A percentile compares a stretch with the other conserved stretches of the same genome.
These are phyloP conservation scores for Brachypalpus laphriformis DNA, from an alignment of 2,888 invertebrate genomes.

Conservation along the genomic window DNA sequence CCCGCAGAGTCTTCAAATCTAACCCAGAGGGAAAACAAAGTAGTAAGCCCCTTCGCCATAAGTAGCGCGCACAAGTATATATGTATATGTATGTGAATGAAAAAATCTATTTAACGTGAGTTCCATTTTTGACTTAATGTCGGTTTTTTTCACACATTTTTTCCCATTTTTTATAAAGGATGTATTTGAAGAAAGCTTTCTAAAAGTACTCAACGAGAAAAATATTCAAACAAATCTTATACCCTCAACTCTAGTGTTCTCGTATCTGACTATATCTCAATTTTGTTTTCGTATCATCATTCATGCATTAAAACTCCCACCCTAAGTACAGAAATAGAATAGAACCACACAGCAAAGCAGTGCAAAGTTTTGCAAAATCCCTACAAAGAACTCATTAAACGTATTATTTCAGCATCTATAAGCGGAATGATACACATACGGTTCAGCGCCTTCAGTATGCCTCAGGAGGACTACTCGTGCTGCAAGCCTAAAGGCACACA, in stretches of 20 bases:
- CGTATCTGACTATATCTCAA: not conserved
- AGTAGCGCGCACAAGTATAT: too few relatives aligned
- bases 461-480: constrained; percentile 22
- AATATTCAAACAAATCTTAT: not conserved
- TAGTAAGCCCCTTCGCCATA: too few relatives aligned
- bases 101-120: too few relatives aligned
- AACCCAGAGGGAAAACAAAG: too few relatives aligned
- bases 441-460: constrained; percentile 53
- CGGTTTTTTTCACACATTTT: too few relatives aligned
- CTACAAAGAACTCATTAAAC: constrained; percentile 53
- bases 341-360: not conserved
- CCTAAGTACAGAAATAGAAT: not conserved
- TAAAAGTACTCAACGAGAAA: too few relatives aligned
- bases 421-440: constrained; percentile 32
- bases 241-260: not conserved
- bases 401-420: constrained; percentile 43
- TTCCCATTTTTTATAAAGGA: too few relatives aligned
- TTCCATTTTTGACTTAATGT: too few relatives aligned
- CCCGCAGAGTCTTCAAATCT: too few relatives aligned
- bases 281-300: not conserved
- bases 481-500: constrained; percentile 41
- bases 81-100: too few relatives aligned
- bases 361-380: constrained; percentile 8
- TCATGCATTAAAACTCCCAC: not conserved
- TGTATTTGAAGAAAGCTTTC: too few relatives aligned